Base-by-base conservation (phyloP, 1,140 invertebrate genomes). In the Popillia japonica region DNA sequence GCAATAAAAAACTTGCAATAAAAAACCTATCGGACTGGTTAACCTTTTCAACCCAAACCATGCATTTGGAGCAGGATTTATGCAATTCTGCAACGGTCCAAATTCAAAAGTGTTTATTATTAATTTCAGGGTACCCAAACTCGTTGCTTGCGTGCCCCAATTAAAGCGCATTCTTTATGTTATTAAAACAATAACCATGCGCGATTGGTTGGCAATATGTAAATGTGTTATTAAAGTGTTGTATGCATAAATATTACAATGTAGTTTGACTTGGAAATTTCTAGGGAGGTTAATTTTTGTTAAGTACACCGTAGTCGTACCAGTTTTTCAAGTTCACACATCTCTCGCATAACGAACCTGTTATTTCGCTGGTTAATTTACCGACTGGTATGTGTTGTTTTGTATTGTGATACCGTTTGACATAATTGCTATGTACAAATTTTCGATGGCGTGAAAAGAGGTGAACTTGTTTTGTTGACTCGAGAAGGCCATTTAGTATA, bases 391-490 rank as follows among this genome's bases (percentile, higher is more conserved):
- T 55, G 0, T 44, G 14, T 14, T 2, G 14, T 17, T 55, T 55
- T 14, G 17, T 17, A 55, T 17, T n/a, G 48, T 55, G 17, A 55
- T 6, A 17, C 48, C 6, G 17, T 55, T 14, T 55, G 48, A 55
- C 48, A 55, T 55, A 55, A 55, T 55, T 55, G 17, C 48, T 55
- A n/a, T 17, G 44, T 55, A 55, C 48, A 55, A 55, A 55, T 55
- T 55, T 17, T 17, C 17, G n/a, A 55, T 48, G n/a, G 6, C 48
- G 17, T 17, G 48, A 55, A 55, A 55, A 55, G 48, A 55, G 48
- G n/a, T 55, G 48, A 6, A 55, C 6, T 55, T 17, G 48, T 55
- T 6, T 34, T 34, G 27, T 34, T 34, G 1, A 34, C 27, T 34
- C 27, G 27, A 34, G 2, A 4, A 34, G 27, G 27, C 27, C 27